phyloP scores from a whole-genome alignment of 2,888 invertebrate genomes.

The Lissonota sp. region DNA sequence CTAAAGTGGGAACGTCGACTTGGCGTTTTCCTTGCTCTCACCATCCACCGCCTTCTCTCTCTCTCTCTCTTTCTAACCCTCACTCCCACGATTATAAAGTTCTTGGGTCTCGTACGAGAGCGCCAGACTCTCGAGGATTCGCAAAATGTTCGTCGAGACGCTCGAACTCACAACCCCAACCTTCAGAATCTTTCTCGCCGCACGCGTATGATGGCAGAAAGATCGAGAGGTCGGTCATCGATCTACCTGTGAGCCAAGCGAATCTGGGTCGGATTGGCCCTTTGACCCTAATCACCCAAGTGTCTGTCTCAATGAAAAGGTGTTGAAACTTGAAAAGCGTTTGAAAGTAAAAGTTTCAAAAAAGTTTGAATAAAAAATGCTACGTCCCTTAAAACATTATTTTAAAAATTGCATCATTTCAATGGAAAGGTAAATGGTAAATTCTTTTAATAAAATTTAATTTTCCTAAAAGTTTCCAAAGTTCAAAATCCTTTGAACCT shows the following conservation, averaged over 20 bases:
- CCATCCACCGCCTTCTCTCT: not conserved
- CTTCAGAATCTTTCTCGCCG: not conserved
- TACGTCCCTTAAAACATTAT: too few species aligned
- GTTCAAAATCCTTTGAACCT: too few species aligned
- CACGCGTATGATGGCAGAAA: conserved; percentile 28
- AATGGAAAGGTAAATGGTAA: too few species aligned
- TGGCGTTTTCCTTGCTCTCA: not conserved
- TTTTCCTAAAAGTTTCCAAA: too few species aligned
- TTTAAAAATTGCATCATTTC: too few species aligned
- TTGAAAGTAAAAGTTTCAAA: not conserved
- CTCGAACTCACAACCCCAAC: not conserved
- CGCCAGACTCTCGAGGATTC: conserved; percentile 32
- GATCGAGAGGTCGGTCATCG: conserved; percentile 57
- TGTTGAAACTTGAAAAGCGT: not conserved
- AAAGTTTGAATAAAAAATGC: not conserved
- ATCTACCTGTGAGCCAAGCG: conserved; percentile 29
- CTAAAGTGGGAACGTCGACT: conserved; percentile 47
- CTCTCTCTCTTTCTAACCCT: not conserved
- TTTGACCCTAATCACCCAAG: conserved; percentile 36
- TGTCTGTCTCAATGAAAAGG: conserved; percentile 4
- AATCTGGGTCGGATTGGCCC: conserved; percentile 45
- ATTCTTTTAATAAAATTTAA: too few species aligned
- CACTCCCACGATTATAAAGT: conserved; percentile 27
- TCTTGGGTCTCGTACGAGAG: conserved; percentile 26
- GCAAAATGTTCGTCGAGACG: conserved; percentile 39